Percentiles rank a stretch among this genome's conserved stretches.
Conservation (phyloP, 2,113 vertebrate species). For the Butorides virescens region DNA sequence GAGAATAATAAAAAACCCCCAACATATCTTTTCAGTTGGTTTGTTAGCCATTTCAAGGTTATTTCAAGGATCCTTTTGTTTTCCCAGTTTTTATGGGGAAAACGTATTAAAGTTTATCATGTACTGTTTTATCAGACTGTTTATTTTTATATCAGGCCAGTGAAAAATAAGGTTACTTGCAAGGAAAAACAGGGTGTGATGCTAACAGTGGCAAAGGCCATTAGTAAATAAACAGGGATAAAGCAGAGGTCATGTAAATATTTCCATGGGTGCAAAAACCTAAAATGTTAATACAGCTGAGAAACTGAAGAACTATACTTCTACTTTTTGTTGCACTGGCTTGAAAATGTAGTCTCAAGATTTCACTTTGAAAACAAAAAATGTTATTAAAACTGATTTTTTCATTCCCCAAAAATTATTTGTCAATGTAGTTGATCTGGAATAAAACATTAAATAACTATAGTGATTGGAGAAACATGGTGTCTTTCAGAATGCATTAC, state of each 20-base stretch:
- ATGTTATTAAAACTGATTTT: background rate
- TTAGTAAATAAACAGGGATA: background rate
- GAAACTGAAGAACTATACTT: background rate
- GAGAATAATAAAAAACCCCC: background rate
- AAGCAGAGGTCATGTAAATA: background rate
- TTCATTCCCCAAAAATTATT: background rate
- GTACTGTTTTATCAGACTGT: background rate
- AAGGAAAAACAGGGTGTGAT: background rate
- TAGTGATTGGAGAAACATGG: background rate
- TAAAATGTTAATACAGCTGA: background rate
- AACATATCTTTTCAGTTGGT: background rate
- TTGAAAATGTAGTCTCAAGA: background rate
- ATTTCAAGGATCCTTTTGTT: constrained; percentile 1
- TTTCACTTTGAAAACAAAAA: background rate
- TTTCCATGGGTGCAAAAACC: background rate
- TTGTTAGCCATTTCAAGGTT: background rate
- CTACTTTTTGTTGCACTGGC: background rate
- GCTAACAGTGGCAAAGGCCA: background rate
- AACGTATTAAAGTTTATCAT: background rate
- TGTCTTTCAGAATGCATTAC: background rate
- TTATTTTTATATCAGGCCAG: background rate
- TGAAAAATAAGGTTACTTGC: constrained; percentile 19
- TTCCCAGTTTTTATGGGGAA: background rate
- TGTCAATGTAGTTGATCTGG: background rate
- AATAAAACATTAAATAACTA: background rate